Evolutionary conservation across 2,888 invertebrate genomes (phyloP).

Genomic region (Drosophila algonquin): DNA sequence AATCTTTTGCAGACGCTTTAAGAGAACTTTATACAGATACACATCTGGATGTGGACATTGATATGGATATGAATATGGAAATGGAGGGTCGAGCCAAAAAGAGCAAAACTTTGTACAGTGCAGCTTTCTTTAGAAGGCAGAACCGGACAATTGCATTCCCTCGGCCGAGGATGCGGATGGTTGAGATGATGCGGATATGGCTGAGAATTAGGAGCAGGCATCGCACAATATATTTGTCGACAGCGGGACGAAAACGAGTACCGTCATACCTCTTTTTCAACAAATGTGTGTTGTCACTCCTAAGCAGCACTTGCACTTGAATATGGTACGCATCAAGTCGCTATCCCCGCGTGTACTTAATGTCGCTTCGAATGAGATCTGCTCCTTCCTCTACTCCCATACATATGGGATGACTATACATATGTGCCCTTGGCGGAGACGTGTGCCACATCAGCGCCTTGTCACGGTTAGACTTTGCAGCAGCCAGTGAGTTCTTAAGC

Average conservation of each 20-base stretch:
- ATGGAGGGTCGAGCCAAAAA: no score
- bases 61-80: no score
- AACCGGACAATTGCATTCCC: no score
- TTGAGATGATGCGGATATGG: no score
- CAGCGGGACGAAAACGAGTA: no score
- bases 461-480: no score
- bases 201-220: neutral
- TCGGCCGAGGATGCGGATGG: no score
- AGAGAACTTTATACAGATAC: neutral
- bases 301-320: conserved; percentile 51
- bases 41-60: no score
- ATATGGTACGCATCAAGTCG: conserved; percentile 64
- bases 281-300: conserved; percentile 34
- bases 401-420: conserved; percentile 14
- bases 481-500: no score
- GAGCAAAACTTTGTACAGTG: no score
- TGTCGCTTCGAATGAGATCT: conserved; percentile 41
- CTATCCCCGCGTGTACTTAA: conserved; percentile 59
- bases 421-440: neutral
- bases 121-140: no score
- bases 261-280: neutral
- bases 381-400: conserved; percentile 11
- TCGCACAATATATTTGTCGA: neutral
- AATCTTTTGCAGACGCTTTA: neutral
- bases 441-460: neutral